Evolutionary conservation across 2,113 vertebrate genomes (phyloP).

Genomic region (Manacus vitellinus): DNA sequence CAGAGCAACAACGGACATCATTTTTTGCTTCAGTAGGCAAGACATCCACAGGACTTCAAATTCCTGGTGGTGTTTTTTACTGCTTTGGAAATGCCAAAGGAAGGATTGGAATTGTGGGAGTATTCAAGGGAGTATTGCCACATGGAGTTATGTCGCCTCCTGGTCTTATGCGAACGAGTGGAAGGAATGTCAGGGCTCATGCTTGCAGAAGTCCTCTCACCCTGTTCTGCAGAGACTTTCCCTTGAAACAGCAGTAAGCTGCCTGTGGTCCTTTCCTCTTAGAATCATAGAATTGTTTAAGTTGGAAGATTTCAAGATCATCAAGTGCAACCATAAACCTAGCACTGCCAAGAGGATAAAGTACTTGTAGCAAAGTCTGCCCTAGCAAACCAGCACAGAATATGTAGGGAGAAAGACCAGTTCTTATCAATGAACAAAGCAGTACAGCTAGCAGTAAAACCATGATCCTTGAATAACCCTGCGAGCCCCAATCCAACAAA

Average conservation of each 20-base stretch:
- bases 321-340: neutral
- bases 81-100: neutral
- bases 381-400: neutral
- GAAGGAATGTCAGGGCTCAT: neutral
- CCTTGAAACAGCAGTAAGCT: neutral
- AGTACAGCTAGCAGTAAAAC: neutral
- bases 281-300: neutral
- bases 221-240: neutral
- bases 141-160: neutral
- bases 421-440: neutral
- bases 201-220: neutral
- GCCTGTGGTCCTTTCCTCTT: neutral
- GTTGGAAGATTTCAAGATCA: neutral
- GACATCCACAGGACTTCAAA: accelerated
- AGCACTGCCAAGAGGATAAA: neutral
- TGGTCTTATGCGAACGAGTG: neutral
- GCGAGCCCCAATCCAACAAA: too few species aligned
- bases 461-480: neutral
- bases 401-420: accelerated
- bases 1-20: neutral
- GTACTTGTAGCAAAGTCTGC: neutral
- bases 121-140: neutral
- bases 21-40: neutral
- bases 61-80: neutral
- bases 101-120: neutral